Percentiles rank a stretch among this genome's conserved stretches.
These are phyloP conservation scores for Bursaphelenchus mucronatus DNA, from an alignment of 1,140 invertebrate genomes.

Conservation along the genomic window DNA sequence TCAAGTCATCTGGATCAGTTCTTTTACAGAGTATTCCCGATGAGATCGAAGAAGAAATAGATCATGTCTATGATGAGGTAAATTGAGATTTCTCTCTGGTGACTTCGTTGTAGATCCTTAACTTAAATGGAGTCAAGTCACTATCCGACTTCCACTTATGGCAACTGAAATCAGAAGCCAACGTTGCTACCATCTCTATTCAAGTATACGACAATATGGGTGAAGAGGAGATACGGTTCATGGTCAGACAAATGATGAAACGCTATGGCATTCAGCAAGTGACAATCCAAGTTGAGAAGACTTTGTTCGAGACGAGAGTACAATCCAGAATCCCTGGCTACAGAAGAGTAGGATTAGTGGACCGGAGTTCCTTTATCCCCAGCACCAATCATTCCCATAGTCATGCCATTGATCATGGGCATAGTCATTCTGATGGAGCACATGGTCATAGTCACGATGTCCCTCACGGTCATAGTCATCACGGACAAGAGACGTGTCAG, in stretches of 20 bases:
- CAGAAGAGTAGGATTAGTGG: background rate
- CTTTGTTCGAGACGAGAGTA: constrained; percentile 18
- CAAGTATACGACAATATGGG: constrained; percentile 46
- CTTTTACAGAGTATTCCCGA: constrained; percentile 61
- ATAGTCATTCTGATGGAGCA: background rate
- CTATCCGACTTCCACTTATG: constrained; percentile 48
- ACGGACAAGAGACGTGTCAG: too few species aligned
- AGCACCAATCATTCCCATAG: background rate
- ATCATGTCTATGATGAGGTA: constrained; percentile 13
- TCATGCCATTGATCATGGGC: background rate
- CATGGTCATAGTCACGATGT: constrained; percentile 5
- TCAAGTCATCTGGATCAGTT: constrained; percentile 65
- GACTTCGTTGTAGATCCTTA: constrained; percentile 30
- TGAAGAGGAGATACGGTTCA: constrained; percentile 43
- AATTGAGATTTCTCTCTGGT: constrained; percentile 1
- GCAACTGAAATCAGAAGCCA: constrained; percentile 55
- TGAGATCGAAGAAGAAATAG: constrained; percentile 39
- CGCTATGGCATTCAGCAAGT: constrained; percentile 22
- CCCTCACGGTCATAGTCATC: constrained; percentile 2
- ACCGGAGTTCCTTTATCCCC: background rate
- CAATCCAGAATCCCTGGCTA: constrained; percentile 17
- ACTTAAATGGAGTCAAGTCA: constrained; percentile 51
- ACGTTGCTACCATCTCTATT: constrained; percentile 48
- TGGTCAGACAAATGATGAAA: constrained; percentile 29
- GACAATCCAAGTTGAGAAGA: constrained; percentile 41